Evolutionary conservation across 2,797 vertebrate genomes (phyloP).

Genomic region (Chaetodon trifasciatus): DNA sequence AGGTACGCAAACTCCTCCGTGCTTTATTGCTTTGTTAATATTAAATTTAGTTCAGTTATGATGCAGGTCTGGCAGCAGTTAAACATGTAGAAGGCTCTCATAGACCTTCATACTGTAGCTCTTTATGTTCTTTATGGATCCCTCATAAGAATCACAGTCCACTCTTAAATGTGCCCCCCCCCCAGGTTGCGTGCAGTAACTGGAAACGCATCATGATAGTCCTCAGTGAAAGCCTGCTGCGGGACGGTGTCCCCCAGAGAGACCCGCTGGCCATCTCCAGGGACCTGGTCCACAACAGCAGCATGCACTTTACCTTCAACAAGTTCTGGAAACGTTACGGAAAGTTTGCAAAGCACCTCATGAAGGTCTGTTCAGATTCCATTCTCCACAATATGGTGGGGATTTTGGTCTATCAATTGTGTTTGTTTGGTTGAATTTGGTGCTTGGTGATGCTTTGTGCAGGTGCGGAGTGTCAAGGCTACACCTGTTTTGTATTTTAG

Average conservation of each 20-base stretch:
- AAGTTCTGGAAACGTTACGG: constrained; percentile 98
- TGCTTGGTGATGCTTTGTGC: not conserved
- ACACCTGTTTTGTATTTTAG: not conserved
- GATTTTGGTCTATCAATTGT: not conserved
- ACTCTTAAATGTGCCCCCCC: not conserved
- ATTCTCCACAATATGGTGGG: too few relatives aligned
- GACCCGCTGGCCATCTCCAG: constrained; percentile 92
- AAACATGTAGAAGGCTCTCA: not conserved
- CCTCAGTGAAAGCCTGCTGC: constrained; percentile 92
- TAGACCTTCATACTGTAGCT: not conserved
- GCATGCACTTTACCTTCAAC: constrained; percentile 96
- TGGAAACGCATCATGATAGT: constrained; percentile 99
- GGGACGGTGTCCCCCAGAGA: constrained; percentile 89
- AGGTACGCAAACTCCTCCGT: constrained; percentile 68
- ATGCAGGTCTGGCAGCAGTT: not conserved
- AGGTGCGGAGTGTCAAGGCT: not conserved
- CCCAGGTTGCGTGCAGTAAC: constrained; percentile 94
- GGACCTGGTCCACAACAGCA: constrained; percentile 92
- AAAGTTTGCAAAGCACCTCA: constrained; percentile 93
- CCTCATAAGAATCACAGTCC: not conserved
- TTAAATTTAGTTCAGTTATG: too few relatives aligned
- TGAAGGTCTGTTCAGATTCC: constrained; percentile 85
- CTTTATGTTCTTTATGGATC: not conserved
- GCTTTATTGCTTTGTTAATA: not conserved
- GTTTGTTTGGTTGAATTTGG: not conserved